Evolutionary conservation across 2,797 vertebrate species (phyloP).

Genomic region (Parambassis ranga): DNA sequence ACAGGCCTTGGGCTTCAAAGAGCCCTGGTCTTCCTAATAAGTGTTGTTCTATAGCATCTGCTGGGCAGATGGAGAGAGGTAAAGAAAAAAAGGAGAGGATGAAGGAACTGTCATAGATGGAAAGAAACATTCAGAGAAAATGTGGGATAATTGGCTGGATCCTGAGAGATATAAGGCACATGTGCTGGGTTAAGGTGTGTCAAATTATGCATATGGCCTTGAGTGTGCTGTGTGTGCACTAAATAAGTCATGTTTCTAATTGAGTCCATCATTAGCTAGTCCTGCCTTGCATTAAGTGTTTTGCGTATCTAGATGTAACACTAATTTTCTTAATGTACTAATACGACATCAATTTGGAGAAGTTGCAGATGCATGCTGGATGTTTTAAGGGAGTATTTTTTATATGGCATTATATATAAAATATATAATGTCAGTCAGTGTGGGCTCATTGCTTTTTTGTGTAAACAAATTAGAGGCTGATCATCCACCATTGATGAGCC

Average conservation of each 20-base stretch:
- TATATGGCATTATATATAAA: no score
- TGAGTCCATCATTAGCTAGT: not conserved
- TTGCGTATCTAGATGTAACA: no score
- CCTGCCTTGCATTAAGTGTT: no score
- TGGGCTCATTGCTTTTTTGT: no score
- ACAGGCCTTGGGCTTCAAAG: slow-evolving; percentile 12
- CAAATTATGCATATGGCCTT: not conserved
- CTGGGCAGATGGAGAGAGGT: slow-evolving; percentile 7
- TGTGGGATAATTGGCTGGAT: slow-evolving; percentile 25
- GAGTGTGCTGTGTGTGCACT: not conserved
- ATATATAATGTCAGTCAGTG: no score
- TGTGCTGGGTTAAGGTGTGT: not conserved
- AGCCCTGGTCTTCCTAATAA: slow-evolving; percentile 26
- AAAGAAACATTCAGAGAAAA: slow-evolving; percentile 16
- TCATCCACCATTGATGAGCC: no score
- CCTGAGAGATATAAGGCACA: not conserved
- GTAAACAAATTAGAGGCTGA: no score
- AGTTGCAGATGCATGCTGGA: no score
- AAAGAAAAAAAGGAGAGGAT: not conserved
- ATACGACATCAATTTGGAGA: no score
- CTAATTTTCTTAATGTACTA: no score
- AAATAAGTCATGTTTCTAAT: not conserved
- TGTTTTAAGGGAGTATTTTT: no score
- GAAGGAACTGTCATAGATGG: slow-evolving; percentile 1
- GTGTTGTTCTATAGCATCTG: slow-evolving; percentile 6